These are phyloP conservation scores for Gymnorhina tibicen DNA, from an alignment of 2,113 vertebrate species.

Conservation along the genomic window DNA sequence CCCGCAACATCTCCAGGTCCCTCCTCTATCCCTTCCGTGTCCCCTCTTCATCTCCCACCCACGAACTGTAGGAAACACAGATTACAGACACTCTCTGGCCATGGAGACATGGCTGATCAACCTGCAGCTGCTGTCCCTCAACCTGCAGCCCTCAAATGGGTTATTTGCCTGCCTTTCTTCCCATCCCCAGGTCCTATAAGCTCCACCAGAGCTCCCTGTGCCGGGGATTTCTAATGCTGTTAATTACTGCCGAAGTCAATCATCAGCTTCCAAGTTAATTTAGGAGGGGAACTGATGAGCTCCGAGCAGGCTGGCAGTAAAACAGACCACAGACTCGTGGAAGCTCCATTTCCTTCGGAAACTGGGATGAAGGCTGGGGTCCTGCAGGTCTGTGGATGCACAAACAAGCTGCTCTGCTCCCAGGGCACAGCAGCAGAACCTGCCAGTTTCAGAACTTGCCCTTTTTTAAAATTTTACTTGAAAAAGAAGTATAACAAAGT, in stretches of 20 bases:
- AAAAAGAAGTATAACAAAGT: background rate
- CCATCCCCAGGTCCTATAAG: background rate
- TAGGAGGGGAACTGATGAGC: background rate
- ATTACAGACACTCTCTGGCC: background rate
- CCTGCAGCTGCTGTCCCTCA: background rate
- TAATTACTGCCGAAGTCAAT: background rate
- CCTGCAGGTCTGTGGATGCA: background rate
- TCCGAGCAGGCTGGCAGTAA: background rate
- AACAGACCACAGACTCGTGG: background rate
- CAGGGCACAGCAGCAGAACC: background rate
- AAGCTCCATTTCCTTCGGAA: background rate
- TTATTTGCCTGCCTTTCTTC: background rate
- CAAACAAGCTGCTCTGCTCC: background rate
- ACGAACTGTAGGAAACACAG: background rate
- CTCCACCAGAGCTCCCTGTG: background rate
- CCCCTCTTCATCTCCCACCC: background rate
- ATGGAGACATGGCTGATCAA: accelerated
- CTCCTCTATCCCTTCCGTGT: background rate
- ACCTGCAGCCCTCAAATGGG: background rate
- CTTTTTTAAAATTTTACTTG: background rate
- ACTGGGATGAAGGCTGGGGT: background rate
- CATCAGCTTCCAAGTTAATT: background rate
- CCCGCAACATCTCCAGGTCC: background rate
- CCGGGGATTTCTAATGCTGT: background rate
- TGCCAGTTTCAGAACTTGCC: background rate